Base-by-base conservation (phyloP, 1,140 invertebrate genomes). In the Bactericera cockerelli region DNA sequence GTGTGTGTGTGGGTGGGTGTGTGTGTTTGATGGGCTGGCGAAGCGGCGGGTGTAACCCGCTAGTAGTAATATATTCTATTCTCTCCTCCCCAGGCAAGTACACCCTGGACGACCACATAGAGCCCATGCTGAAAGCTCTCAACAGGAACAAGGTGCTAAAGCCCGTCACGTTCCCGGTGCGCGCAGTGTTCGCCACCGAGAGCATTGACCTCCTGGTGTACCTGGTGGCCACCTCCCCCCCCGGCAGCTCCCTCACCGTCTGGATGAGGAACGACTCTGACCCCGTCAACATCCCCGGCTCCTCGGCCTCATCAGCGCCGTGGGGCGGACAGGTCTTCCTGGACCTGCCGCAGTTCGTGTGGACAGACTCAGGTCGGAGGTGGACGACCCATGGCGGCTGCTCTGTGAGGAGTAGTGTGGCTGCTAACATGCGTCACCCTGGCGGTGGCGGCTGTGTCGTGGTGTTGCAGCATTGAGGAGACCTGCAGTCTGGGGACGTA, bases 111-210 rank as follows among this genome's bases (percentile, higher is more conserved):
- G 71, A 79, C 0, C 81, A 89, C 36, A 78, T 90, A 0, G 72
- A 82, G 0, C 74, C 75, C 25, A 93, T 94, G 90, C 65, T 83
- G n/a, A 66, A 80, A 10, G 64, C 74, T 13, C 70, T 90, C 1
- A 73, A 73, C 26, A 72, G 76, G 13, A 76, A 76, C 38, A 69
- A 73, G 1, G 70, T 82, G 0, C 76, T 73, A 14, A 81, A 83
- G 65, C 74, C 77, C 39, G 77, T 93, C 56, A 91, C 89, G 2
- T 93, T 91, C 67, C 82, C 89, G 0, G 81, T 93, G 19, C 76
- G 89, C 60, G 84, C 89, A 22, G 80, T 80, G 33, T 70, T 84
- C 21, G 80, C 84, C 0, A 80, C 80, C 0, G 77, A 84, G 61
- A 85, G 84, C 36, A 67, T 71, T 33, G 66, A 73, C 0, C 68